Base-by-base conservation (phyloP, 2,113 vertebrate species). In the Balaeniceps rex region DNA sequence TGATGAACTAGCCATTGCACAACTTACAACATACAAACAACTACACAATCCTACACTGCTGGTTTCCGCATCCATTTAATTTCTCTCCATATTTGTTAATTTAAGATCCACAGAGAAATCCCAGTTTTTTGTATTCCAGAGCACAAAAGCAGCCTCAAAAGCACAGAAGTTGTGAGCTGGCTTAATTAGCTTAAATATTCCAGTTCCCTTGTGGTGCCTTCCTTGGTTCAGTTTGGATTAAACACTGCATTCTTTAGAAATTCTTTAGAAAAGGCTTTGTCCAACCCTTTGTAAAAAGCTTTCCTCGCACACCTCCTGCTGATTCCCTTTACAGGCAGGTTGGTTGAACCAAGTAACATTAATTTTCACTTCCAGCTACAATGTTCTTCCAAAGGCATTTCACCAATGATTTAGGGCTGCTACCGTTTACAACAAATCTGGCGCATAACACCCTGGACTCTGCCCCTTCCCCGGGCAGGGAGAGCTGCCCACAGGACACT, bases 381-480 rank as follows among this genome's bases (percentile, higher is more conserved):
- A 17, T 1, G 9, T 22, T 60, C 44, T 34, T 49, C 74, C n/a
- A 44, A 54, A 31, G 36, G 23, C 8, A 16, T 26, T 38, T 26
- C 47, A 40, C 29, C 0, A 1, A 23, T 44, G 31, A 7, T 7
- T 31, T 40, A 31, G 24, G 24, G 34, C 58, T 60, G 22, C 18
- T 17, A 12, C 3, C 2, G 11, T 34, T 79, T 7, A 23, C 31
- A 54, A 40, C 52, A 40, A 63, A 63, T 16, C 31, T 11, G 7
- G 44, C 60, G 21, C 2, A 1, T 3, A n/a, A 21, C 0, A 0
- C 63, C 34, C 34, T 19, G 21, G 42, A 16, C 3, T 10, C 29
- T n/a, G 58, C 42, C 29, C 57, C 51, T 55, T 57, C 24, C 19
- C 75, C 2, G 0, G n/a, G 49, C 40, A 72, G 72, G 57, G 40